Evolutionary conservation across 2,888 invertebrate genomes (phyloP).

Genomic region (Melangyna quadrimaculata): DNA sequence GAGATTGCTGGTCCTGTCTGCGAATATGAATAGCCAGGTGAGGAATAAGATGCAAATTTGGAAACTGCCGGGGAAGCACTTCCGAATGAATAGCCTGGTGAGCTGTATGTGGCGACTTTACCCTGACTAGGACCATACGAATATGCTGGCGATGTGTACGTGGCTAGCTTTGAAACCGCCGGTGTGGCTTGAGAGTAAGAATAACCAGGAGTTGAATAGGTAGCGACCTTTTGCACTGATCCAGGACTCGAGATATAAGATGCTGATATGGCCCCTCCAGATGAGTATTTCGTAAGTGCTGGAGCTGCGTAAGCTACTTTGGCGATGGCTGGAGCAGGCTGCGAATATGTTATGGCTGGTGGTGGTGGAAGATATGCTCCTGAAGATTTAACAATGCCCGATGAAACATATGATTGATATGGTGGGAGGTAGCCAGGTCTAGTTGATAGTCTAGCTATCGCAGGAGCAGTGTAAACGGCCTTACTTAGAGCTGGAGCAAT

Average conservation of each 20-base stretch:
- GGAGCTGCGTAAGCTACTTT: slow-evolving; percentile 75
- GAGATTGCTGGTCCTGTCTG: slow-evolving; percentile 71
- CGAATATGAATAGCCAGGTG: slow-evolving; percentile 72
- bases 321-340: slow-evolving; percentile 74
- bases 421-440: slow-evolving; percentile 72
- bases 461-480: slow-evolving; percentile 53
- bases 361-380: slow-evolving; percentile 77
- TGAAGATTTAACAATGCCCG: slow-evolving; percentile 67
- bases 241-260: slow-evolving; percentile 75
- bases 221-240: slow-evolving; percentile 28
- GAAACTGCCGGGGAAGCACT: slow-evolving; percentile 72
- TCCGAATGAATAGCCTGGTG: slow-evolving; percentile 73
- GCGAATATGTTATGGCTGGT: slow-evolving; percentile 73
- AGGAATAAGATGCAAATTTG: slow-evolving; percentile 74
- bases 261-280: slow-evolving; percentile 82
- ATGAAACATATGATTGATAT: slow-evolving; percentile 74
- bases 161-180: slow-evolving; percentile 75
- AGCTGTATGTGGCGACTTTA: slow-evolving; percentile 65
- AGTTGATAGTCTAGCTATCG: slow-evolving; percentile 62
- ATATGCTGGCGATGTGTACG: slow-evolving; percentile 72
- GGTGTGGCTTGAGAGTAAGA: slow-evolving; percentile 73
- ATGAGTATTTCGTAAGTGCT: slow-evolving; percentile 79
- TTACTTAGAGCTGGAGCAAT: slow-evolving; percentile 81
- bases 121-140: slow-evolving; percentile 20
- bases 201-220: slow-evolving; percentile 74